A percentile compares a stretch with the other conserved stretches of the same genome.
These are phyloP conservation scores for Periophthalmodon schlosseri DNA, from an alignment of 2,113 vertebrate genomes.

Conservation along the genomic window DNA sequence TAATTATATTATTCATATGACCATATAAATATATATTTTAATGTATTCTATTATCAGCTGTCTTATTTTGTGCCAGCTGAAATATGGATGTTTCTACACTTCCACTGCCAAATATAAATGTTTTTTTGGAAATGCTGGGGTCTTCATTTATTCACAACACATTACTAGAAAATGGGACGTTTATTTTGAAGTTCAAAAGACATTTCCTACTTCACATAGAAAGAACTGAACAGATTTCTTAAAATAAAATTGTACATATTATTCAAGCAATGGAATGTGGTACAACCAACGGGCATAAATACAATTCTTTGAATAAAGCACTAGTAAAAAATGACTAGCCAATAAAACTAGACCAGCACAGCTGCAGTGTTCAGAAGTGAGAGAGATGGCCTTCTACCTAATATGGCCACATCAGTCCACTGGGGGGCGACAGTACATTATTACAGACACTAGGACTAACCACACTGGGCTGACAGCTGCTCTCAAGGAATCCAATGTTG, in stretches of 20 bases:
- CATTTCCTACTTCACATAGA: slow-evolving; percentile 68
- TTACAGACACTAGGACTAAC: slow-evolving; percentile 78
- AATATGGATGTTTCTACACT: slow-evolving; percentile 56
- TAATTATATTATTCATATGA: slow-evolving; percentile 38
- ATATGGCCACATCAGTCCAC: slow-evolving; percentile 83
- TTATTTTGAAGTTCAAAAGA: slow-evolving; percentile 75
- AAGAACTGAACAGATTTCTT: slow-evolving; percentile 55
- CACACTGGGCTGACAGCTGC: slow-evolving; percentile 34
- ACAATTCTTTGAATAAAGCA: slow-evolving; percentile 86
- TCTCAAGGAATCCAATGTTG: slow-evolving; percentile 13
- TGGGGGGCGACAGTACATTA: slow-evolving; percentile 52
- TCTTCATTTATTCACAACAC: slow-evolving; percentile 13
- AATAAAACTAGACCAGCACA: slow-evolving; percentile 86
- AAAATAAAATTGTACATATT: slow-evolving; percentile 58
- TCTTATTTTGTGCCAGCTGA: slow-evolving; percentile 41
- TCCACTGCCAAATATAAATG: slow-evolving; percentile 60
- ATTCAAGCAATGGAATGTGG: slow-evolving; percentile 77
- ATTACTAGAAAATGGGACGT: slow-evolving; percentile 51
- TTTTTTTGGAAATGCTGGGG: slow-evolving; percentile 42
- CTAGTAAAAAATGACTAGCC: slow-evolving; percentile 80
- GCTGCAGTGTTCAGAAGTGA: slow-evolving; percentile 82
- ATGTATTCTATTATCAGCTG: slow-evolving; percentile 31
- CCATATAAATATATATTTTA: slow-evolving; percentile 36
- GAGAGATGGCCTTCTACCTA: slow-evolving; percentile 78
- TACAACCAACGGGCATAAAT: slow-evolving; percentile 83